Base-by-base conservation (phyloP, 2,113 vertebrate species). In the Glaucomys volans region DNA sequence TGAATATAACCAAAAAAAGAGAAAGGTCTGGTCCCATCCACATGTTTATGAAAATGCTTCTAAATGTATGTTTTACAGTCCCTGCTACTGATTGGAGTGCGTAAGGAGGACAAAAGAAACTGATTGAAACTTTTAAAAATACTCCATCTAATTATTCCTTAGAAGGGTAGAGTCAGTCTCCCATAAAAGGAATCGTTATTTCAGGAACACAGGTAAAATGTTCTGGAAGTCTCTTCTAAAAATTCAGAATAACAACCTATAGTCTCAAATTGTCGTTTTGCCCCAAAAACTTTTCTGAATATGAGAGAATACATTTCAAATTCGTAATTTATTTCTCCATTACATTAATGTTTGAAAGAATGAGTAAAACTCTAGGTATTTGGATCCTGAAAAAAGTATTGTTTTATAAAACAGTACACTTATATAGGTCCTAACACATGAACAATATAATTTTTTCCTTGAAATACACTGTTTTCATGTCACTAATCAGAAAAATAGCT, bases 371-470 rank as follows among this genome's bases (percentile, higher is more conserved):
- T 62, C 5, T 88, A 8, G 40, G 22, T 90, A 74, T 82, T n/a
- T 44, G 35, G 96, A 71, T 83, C 28, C 50, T 94, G 67, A 89
- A 69, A 35, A 72, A 88, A 71, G 5, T 16, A 80, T 22, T 92
- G 8, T n/a, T 87, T 52, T 86, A 32, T 52, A 79, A 83, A 94
- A 76, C 4, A 57, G 28, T 40, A 81, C 7, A 40, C 8, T 62
- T 66, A 37, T 54, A 18, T n/a, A 90, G 32, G 12, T 9, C 14
- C 67, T 79, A 71, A 35, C 40, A 42, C 0, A 40, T 9, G 5
- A 71, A 42, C 72, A 95, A 66, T 50, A 42, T 35, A 47, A 71
- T 89, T 90, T 67, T 93, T 85, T 94, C 76, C 69, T 85, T 18
- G 17, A 90, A 94, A 74, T 76, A 74, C 72, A 37, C 2, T 26